These are phyloP conservation scores for Campoplex capitator DNA, from an alignment of 2,888 invertebrate species.

Conservation along the genomic window DNA sequence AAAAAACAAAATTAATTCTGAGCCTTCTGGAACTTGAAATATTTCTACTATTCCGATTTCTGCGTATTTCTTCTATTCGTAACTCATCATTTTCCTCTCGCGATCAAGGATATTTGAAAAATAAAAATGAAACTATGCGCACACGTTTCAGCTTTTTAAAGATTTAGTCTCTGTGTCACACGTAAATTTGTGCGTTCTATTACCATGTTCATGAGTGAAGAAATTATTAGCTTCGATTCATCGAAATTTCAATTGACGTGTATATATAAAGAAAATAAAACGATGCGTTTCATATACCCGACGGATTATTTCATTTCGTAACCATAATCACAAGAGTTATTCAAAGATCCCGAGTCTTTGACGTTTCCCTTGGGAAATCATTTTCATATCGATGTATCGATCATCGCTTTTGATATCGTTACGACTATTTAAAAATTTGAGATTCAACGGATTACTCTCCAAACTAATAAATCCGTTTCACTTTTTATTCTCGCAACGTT, in stretches of 20 bases:
- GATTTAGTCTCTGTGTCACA: constrained; percentile 39
- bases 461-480: not conserved
- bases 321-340: not conserved
- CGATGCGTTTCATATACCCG: constrained; percentile 64
- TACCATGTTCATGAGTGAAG: constrained; percentile 43
- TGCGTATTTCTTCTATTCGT: constrained; percentile 54
- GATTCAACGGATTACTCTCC: too few relatives aligned
- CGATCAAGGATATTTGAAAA: constrained; percentile 38
- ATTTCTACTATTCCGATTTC: constrained; percentile 58
- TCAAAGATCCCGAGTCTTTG: not conserved
- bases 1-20: constrained; percentile 22
- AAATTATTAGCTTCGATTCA: constrained; percentile 32
- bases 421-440: not conserved
- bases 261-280: constrained; percentile 54
- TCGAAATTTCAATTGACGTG: constrained; percentile 56
- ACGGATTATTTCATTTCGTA: constrained; percentile 18
- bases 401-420: not conserved
- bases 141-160: constrained; percentile 45
- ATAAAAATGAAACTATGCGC: constrained; percentile 13
- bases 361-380: not conserved
- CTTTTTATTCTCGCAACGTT: not conserved
- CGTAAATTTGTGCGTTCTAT: constrained; percentile 48
- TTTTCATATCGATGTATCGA: not conserved
- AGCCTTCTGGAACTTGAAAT: constrained; percentile 46
- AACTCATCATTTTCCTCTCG: constrained; percentile 48